Evolutionary conservation across 2,888 invertebrate genomes (phyloP).

Genomic region (Lasius fuliginosus): DNA sequence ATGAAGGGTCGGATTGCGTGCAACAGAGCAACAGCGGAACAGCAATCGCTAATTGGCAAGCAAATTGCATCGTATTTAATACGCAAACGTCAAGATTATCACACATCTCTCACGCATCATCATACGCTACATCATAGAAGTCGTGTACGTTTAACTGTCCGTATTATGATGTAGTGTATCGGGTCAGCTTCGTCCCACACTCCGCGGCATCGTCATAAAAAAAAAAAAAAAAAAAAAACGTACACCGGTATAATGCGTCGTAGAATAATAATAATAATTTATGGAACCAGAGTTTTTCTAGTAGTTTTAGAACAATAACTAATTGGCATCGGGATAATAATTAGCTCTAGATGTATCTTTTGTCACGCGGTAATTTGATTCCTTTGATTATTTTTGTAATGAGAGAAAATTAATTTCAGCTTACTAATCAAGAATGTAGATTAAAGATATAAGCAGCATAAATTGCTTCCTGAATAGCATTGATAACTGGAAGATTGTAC

Average conservation of each 20-base stretch:
- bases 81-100: conserved; percentile 49
- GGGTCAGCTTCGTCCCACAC: conserved; percentile 73
- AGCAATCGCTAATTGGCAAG: conserved; percentile 72
- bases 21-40: conserved; percentile 50
- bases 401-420: conserved; percentile 13
- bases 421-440: background rate
- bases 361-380: background rate
- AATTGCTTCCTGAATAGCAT: conserved; percentile 38
- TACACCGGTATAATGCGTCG: conserved; percentile 61
- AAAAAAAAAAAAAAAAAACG: conserved; percentile 56
- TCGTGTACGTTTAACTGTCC: conserved; percentile 41
- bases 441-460: conserved; percentile 8
- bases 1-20: conserved; percentile 39
- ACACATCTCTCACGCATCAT: conserved; percentile 3
- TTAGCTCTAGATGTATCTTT: conserved; percentile 3
- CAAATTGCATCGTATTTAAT: conserved; percentile 72
- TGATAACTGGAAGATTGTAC: conserved; percentile 1
- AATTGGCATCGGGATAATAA: conserved; percentile 11
- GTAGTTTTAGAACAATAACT: conserved; percentile 57
- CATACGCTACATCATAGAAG: background rate
- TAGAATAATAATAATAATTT: conserved; percentile 66
- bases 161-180: conserved; percentile 54
- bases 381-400: background rate
- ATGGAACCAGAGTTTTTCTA: conserved; percentile 60
- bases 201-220: conserved; percentile 43